Evolutionary conservation across 2,797 vertebrate species (phyloP).

Genomic region (Halcyon leucocephala): DNA sequence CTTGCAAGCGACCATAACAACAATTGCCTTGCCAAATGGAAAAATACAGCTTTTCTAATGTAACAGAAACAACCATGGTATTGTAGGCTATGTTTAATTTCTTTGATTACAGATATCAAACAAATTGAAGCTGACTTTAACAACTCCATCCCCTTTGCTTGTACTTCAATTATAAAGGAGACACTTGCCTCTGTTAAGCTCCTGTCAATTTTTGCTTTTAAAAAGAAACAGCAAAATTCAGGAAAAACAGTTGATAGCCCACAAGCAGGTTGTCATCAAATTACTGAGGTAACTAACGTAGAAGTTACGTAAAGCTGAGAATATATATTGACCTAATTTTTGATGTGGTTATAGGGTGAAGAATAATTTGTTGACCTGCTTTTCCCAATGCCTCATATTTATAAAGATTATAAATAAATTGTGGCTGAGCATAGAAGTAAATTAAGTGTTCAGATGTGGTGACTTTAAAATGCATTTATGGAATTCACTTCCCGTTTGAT

Average conservation of each 20-base stretch:
- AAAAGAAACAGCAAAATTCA: neutral
- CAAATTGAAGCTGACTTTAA: slow-evolving; percentile 20
- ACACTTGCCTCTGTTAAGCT: neutral
- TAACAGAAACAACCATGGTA: neutral
- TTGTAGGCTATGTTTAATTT: neutral
- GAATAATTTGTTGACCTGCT: slow-evolving; percentile 15
- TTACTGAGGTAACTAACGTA: neutral
- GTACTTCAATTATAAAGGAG: neutral
- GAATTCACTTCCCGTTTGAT: slow-evolving; percentile 33
- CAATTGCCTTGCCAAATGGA: slow-evolving; percentile 15
- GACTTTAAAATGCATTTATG: slow-evolving; percentile 17
- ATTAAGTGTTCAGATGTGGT: slow-evolving; percentile 13
- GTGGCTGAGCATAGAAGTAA: slow-evolving; percentile 8
- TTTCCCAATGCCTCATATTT: slow-evolving; percentile 17
- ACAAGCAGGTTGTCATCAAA: neutral
- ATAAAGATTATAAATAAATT: slow-evolving; percentile 39
- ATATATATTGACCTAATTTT: neutral
- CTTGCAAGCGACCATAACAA: neutral
- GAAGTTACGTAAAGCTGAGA: neutral
- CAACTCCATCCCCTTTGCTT: neutral
- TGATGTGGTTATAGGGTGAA: slow-evolving; percentile 1
- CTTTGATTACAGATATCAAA: slow-evolving; percentile 10
- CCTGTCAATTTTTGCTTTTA: neutral
- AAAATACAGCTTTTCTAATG: neutral
- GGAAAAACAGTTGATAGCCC: neutral